These are phyloP conservation scores for Amblyraja radiata DNA, from an alignment of 2,797 vertebrate genomes.

Conservation along the genomic window DNA sequence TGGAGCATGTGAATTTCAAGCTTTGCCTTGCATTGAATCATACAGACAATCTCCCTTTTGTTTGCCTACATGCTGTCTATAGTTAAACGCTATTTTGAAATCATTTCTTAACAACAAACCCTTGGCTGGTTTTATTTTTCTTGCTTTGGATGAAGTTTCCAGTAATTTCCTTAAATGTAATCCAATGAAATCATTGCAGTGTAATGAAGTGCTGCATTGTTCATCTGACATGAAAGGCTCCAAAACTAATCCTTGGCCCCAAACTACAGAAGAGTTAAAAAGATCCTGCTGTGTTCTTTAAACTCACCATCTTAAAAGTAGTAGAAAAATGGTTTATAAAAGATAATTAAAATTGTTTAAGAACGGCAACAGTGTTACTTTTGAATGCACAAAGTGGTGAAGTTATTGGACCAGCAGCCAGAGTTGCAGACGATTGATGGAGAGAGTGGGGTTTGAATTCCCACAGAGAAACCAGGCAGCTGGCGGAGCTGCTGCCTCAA, in stretches of 20 bases:
- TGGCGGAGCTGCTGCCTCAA: too few species aligned
- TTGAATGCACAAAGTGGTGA: background rate
- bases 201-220: slow-evolving; percentile 22
- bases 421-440: too few species aligned
- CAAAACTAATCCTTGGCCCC: background rate
- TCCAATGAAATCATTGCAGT: slow-evolving; percentile 31
- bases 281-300: background rate
- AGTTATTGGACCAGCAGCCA: too few species aligned
- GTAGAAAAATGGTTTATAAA: background rate
- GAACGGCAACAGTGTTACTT: background rate
- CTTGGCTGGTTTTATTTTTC: background rate
- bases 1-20: slow-evolving; percentile 27
- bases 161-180: slow-evolving; percentile 28
- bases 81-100: slow-evolving; percentile 8
- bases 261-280: background rate
- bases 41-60: slow-evolving; percentile 23
- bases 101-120: slow-evolving; percentile 34
- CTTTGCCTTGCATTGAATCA: background rate
- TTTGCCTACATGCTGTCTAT: background rate
- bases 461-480: too few species aligned
- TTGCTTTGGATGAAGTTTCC: background rate
- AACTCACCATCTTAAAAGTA: background rate
- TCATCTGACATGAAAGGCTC: background rate
- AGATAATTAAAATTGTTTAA: background rate
- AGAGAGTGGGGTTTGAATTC: too few species aligned